Evolutionary conservation across 2,888 invertebrate species (phyloP).

Genomic region (Megalurothrips usitatus): DNA sequence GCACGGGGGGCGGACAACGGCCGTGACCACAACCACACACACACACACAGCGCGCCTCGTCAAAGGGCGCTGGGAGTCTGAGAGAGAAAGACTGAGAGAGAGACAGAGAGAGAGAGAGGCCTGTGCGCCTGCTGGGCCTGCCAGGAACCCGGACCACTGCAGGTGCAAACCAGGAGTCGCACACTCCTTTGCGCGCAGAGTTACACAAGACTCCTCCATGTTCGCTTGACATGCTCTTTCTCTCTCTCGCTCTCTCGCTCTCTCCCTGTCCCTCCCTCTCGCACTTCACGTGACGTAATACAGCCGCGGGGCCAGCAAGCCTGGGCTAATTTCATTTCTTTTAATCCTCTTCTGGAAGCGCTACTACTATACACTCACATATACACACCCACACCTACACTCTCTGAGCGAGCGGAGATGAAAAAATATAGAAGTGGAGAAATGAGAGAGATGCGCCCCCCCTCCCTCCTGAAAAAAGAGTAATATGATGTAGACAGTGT

Average conservation of each 20-base stretch:
- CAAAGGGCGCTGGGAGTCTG: not conserved
- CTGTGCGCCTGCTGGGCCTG: too few relatives aligned
- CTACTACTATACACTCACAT: not conserved
- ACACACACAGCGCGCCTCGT: not conserved
- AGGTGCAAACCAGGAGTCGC: too few relatives aligned
- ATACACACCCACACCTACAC: not conserved
- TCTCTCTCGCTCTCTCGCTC: too few relatives aligned
- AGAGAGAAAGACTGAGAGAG: not conserved
- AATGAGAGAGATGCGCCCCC: too few relatives aligned
- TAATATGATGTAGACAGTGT: too few relatives aligned
- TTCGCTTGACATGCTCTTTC: too few relatives aligned
- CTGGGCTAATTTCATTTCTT: constrained; percentile 13
- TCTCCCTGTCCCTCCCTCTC: too few relatives aligned
- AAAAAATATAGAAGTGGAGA: not conserved
- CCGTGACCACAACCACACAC: too few relatives aligned
- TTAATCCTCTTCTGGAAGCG: not conserved
- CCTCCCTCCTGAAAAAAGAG: too few relatives aligned
- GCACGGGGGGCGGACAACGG: too few relatives aligned
- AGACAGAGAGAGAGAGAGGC: not conserved
- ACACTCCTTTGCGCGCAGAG: not conserved
- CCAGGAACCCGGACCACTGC: too few relatives aligned
- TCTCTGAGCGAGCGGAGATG: not conserved
- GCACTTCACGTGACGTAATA: not conserved
- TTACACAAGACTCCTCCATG: not conserved
- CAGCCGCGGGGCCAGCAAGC: not conserved